Evolutionary conservation across 1,140 invertebrate genomes (phyloP).

Genomic region (Cherax destructor): DNA sequence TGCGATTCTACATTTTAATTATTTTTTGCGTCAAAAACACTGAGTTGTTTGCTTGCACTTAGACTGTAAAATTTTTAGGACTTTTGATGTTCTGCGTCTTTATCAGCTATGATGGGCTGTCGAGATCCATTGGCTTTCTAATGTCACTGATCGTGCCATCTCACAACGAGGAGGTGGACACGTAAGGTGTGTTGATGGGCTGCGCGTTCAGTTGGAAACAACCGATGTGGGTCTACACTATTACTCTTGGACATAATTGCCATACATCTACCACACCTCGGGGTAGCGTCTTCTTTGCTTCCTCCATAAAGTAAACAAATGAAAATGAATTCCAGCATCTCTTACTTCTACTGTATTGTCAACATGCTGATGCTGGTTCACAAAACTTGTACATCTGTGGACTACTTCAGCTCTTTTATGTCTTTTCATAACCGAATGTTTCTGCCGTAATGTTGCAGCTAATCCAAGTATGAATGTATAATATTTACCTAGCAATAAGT

Average conservation of each 20-base stretch:
- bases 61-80: slow-evolving; percentile 11
- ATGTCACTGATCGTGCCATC: slow-evolving; percentile 30
- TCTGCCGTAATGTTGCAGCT: slow-evolving; percentile 28
- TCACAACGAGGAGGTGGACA: slow-evolving; percentile 33
- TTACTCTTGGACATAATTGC: slow-evolving; percentile 53
- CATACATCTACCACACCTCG: slow-evolving; percentile 35
- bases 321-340: slow-evolving; percentile 23
- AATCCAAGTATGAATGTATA: slow-evolving; percentile 31
- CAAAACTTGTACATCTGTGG: slow-evolving; percentile 5
- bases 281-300: not conserved
- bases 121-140: not conserved
- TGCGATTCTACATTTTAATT: too few species aligned
- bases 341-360: not conserved
- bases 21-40: slow-evolving; percentile 20
- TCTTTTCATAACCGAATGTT: slow-evolving; percentile 22
- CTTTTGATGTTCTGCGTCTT: too few species aligned
- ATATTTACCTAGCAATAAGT: not conserved
- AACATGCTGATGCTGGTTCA: slow-evolving; percentile 20
- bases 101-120: too few species aligned
- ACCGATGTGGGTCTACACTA: slow-evolving; percentile 36
- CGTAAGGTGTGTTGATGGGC: slow-evolving; percentile 25
- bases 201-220: slow-evolving; percentile 31
- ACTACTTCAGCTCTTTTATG: slow-evolving; percentile 13
- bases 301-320: slow-evolving; percentile 33
- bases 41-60: slow-evolving; percentile 38